phyloP scores from a whole-genome alignment of 2,888 invertebrate species.

The Hipparchia sbordonii region DNA sequence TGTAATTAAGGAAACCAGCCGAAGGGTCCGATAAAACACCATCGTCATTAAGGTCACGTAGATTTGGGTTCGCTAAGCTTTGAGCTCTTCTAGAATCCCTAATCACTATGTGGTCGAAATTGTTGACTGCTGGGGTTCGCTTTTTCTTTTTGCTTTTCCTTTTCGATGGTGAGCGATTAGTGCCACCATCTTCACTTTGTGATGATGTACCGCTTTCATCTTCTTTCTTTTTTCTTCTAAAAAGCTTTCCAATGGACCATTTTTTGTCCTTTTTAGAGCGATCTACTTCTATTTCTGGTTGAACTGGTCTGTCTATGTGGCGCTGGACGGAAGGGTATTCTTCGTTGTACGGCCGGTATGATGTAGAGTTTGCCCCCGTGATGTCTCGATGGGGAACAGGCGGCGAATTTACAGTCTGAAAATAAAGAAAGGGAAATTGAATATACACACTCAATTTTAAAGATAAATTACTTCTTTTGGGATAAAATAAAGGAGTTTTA shows the following conservation, averaged over 20 bases:
- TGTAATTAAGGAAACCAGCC: conserved; percentile 74
- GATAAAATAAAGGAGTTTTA: neutral
- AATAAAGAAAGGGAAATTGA: conserved; percentile 39
- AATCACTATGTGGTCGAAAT: conserved; percentile 86
- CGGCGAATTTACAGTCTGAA: conserved; percentile 81
- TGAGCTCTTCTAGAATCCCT: conserved; percentile 79
- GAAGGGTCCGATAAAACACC: conserved; percentile 84
- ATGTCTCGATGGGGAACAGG: conserved; percentile 74
- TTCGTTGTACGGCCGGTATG: conserved; percentile 71
- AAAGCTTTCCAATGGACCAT: conserved; percentile 92
- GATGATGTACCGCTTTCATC: conserved; percentile 83
- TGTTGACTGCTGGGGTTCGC: conserved; percentile 76
- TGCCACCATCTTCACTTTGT: conserved; percentile 75
- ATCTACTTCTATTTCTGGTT: conserved; percentile 65
- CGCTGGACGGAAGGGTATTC: conserved; percentile 68
- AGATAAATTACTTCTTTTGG: neutral
- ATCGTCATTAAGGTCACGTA: conserved; percentile 71
- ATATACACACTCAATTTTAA: neutral
- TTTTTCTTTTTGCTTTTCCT: conserved; percentile 80
- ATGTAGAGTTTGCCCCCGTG: conserved; percentile 55
- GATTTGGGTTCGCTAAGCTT: conserved; percentile 70
- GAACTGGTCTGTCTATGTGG: conserved; percentile 61
- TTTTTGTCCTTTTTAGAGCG: conserved; percentile 85
- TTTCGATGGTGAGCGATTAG: conserved; percentile 69
- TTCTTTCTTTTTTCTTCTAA: conserved; percentile 89